A percentile compares a stretch with the other conserved stretches of the same genome.
These are phyloP conservation scores for Lycocerus yunnanus DNA, from an alignment of 2,888 invertebrate species.

Conservation along the genomic window DNA sequence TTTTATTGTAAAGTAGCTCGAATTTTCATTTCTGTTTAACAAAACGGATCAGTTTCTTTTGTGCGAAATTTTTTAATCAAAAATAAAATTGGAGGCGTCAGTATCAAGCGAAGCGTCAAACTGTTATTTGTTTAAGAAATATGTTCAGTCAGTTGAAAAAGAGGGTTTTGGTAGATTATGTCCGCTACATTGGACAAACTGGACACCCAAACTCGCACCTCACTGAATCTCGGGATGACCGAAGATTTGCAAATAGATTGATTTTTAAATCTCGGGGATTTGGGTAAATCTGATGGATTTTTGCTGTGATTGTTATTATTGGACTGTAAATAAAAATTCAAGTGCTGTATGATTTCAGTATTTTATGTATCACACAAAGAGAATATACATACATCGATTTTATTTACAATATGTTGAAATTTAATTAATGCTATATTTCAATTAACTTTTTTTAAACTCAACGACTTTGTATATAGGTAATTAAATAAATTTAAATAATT, in stretches of 20 bases:
- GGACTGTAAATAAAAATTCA: conserved; percentile 31
- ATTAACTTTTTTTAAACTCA: background rate
- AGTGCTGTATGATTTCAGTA: conserved; percentile 50
- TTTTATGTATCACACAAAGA: conserved; percentile 59
- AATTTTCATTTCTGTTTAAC: background rate
- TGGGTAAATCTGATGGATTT: conserved; percentile 11
- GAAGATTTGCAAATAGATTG: conserved; percentile 37
- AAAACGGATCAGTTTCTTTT: background rate
- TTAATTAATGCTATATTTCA: conserved; percentile 41
- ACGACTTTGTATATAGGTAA: background rate
- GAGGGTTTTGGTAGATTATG: conserved; percentile 20
- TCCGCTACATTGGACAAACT: conserved; percentile 26
- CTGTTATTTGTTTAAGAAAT: conserved; percentile 30
- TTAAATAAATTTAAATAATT: background rate
- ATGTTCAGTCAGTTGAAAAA: conserved; percentile 24
- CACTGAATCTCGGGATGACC: conserved; percentile 38
- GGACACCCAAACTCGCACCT: conserved; percentile 41
- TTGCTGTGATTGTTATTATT: conserved; percentile 1
- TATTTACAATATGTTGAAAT: conserved; percentile 52
- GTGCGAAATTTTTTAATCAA: background rate
- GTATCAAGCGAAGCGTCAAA: conserved; percentile 25
- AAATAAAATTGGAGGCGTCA: conserved; percentile 12
- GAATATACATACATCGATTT: conserved; percentile 58
- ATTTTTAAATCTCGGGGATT: conserved; percentile 33
- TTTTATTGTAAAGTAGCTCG: background rate